Evolutionary conservation across 2,113 vertebrate species (phyloP), one percentile per base, ranked within the genome.

Genomic region (Macheiramphus alcinus): DNA sequence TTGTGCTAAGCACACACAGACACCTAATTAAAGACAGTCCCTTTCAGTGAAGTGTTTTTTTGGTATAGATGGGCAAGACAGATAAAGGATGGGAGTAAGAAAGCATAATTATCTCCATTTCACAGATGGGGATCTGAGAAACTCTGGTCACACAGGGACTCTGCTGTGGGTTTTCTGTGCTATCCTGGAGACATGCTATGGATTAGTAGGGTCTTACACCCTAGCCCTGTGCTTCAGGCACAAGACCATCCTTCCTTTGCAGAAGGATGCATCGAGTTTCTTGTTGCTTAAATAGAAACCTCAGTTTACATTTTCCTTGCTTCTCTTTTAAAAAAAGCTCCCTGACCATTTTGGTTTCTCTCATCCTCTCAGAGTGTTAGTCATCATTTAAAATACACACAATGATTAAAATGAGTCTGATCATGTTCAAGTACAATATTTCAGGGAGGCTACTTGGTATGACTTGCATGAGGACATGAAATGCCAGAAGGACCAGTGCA

Each of bases 401-500:
- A 73, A 82, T 97, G 94, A 93, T 96, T 98, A 86, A 94, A 97
- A 97, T 98, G 96, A 97, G 97, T 98, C 98, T 96, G 97, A 97
- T 98, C 98, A 98, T 97, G 97, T 98, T 98, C 97, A 94, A 72
- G 70, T 96, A 97, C 90, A 80, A 43, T 90, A 96, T 96, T 80
- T 86, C 97, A 92, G 95, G 95, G 98, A 98, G 97, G 96, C 96
- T 97, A 86, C 96, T 95, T 95, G 92, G 96, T 93, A 56, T 97
- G 97, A 98, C 97, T 98, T 55, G 95, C 78, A 94, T 55, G 95
- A 97, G 97, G 96, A 97, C 98, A 90, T 79, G 96, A 98, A 98
- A 97, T 98, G 97, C 98, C 97, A 98, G 97, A 96, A 95, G 98
- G 98, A 98, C 98, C 98, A 97, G 82, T 98, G 98, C 98, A 98